Evolutionary conservation across 1,140 invertebrate genomes (phyloP), one percentile per base, ranked within the genome.

Genomic region (Anastrepha obliqua): DNA sequence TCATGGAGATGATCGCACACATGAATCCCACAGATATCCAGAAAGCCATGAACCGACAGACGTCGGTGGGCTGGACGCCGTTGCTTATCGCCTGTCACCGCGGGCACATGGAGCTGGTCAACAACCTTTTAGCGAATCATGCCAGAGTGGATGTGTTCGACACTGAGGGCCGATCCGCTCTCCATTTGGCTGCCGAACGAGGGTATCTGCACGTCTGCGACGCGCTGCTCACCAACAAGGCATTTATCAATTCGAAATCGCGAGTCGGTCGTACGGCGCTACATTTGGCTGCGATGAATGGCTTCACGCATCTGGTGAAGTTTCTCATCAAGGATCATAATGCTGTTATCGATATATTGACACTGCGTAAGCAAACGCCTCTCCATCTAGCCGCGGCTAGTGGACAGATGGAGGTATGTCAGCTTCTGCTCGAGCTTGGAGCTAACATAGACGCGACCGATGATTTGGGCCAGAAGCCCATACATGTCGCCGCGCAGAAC

Each of bases 71-170:
- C 2, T 99, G 99, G 98, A 99, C 98, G 0, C 98, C 99, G 3
- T 94, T 99, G 86, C 94, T 99, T 42, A 98, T 99, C 88, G 99
- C 99, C 13, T 96, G 97, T 89, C 95, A 97, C 91, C 94, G 95
- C 90, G 96, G 96, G 15, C 97, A 97, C 90, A 96, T 96, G 95
- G 96, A 97, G 91, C 94, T 98, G 89, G 97, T 98, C 0, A 97
- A 96, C 90, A 98, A 96, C 86, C 94, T 99, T 58, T 94, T 99
- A 70, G 95, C 96, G 42, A 98, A 98, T 92, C 97, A 99, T 93
- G 99, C 98, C 2, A 96, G 99, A 92, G 99, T 99, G 8, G 99
- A 99, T 94, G 98, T 99, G 0, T 99, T 99, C 93, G 99, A 99
- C 93, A 96, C 97, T 89, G 98, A 99, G 93, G 98, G 98, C 13